These are phyloP conservation scores for Zootermopsis nevadensis DNA, from an alignment of 2,888 invertebrate genomes.

Conservation along the genomic window DNA sequence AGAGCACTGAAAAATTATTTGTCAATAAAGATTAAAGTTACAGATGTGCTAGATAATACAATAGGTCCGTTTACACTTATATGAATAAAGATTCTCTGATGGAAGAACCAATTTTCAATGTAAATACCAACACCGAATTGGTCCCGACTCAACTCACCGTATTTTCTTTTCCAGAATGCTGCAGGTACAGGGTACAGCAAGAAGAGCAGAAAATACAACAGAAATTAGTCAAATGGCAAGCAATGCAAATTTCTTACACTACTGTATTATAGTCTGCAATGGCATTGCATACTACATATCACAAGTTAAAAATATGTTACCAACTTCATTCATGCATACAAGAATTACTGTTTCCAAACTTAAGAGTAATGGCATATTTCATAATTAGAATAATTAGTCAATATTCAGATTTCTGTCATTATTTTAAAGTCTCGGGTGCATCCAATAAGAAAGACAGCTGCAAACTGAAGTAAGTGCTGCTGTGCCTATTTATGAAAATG, in stretches of 20 bases:
- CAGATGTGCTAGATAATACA: too few relatives aligned
- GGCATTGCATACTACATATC: constrained; percentile 18
- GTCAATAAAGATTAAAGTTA: too few relatives aligned
- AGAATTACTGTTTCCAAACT: neutral
- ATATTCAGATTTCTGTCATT: neutral
- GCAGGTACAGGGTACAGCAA: constrained; percentile 64
- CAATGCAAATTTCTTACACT: constrained; percentile 31
- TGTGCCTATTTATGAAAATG: too few relatives aligned
- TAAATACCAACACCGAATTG: neutral
- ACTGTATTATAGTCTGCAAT: constrained; percentile 15
- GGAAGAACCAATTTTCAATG: too few relatives aligned
- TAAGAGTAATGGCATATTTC: neutral
- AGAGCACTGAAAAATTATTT: too few relatives aligned
- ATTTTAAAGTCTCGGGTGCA: too few relatives aligned
- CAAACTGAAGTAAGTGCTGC: too few relatives aligned
- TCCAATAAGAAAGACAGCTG: too few relatives aligned
- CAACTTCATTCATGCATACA: neutral
- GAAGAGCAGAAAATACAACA: constrained; percentile 55
- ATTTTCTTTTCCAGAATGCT: constrained; percentile 88
- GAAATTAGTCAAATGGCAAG: constrained; percentile 46
- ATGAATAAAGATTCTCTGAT: neutral
- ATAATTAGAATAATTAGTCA: neutral
- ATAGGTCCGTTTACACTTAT: neutral
- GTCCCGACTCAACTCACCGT: constrained; percentile 72
- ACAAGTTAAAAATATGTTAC: constrained; percentile 20